Percentiles rank a stretch among this genome's conserved stretches.
Conservation (phyloP, 2,113 vertebrate species). For the Phrynosoma blainvillii region DNA sequence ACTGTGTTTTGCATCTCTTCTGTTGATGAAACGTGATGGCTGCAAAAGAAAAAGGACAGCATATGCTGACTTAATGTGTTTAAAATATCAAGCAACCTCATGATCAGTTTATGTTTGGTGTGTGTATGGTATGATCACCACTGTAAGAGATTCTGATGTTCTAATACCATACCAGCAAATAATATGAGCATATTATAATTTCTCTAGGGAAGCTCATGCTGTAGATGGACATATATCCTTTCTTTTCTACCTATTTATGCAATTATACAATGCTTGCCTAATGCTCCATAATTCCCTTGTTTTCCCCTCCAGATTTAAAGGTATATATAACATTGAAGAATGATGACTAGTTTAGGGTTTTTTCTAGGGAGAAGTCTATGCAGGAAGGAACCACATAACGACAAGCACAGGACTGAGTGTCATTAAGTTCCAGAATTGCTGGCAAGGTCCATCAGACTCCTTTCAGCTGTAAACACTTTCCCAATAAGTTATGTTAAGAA, state of each 20-base stretch:
- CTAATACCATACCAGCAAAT: neutral
- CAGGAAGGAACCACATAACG: neutral
- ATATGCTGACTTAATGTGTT: neutral
- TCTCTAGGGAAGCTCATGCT: neutral
- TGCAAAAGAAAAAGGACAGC: constrained; percentile 44
- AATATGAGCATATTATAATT: too few species aligned
- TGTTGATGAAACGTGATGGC: neutral
- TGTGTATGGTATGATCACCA: neutral
- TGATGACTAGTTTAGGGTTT: neutral
- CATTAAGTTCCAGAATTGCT: neutral
- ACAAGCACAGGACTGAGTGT: neutral
- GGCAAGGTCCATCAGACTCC: neutral
- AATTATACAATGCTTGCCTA: too few species aligned
- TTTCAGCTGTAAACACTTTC: neutral
- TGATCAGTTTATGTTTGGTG: neutral
- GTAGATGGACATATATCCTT: neutral
- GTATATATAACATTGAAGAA: neutral
- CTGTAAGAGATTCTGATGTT: neutral
- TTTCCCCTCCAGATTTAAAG: neutral
- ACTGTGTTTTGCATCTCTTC: constrained; percentile 45
- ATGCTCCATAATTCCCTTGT: too few species aligned
- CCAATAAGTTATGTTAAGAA: neutral
- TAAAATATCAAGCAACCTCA: neutral
- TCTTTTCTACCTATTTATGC: too few species aligned
- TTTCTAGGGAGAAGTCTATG: neutral